These are phyloP conservation scores for Kryphioiulus occultus DNA, from an alignment of 2,888 invertebrate species.

Conservation along the genomic window DNA sequence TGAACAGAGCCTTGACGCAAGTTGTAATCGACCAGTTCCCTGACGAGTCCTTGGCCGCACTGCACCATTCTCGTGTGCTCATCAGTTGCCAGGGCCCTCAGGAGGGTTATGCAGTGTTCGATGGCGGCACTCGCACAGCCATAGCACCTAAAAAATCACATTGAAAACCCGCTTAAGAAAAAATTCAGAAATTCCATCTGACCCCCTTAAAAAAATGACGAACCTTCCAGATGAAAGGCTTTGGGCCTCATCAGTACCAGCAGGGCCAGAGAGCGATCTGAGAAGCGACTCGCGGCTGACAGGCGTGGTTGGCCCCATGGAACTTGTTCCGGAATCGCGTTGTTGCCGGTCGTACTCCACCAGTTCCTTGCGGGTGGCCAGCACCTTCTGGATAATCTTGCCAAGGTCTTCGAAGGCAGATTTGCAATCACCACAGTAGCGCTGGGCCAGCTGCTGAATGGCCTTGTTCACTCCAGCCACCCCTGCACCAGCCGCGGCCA, in stretches of 20 bases:
- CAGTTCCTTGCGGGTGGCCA: slow-evolving; percentile 88
- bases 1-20: slow-evolving; percentile 83
- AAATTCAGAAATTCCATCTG: background rate
- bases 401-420: slow-evolving; percentile 93
- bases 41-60: slow-evolving; percentile 84
- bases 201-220: slow-evolving; percentile 15
- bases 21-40: slow-evolving; percentile 89
- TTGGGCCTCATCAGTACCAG: slow-evolving; percentile 46
- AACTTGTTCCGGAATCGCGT: slow-evolving; percentile 8
- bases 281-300: slow-evolving; percentile 46
- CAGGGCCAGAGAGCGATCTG: slow-evolving; percentile 3
- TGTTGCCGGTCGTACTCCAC: slow-evolving; percentile 83
- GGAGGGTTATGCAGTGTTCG: slow-evolving; percentile 89
- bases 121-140: slow-evolving; percentile 82
- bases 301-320: slow-evolving; percentile 46
- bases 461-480: slow-evolving; percentile 79
- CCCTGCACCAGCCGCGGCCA: slow-evolving; percentile 64
- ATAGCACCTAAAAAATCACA: slow-evolving; percentile 62
- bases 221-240: slow-evolving; percentile 51
- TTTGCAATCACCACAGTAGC: slow-evolving; percentile 94
- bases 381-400: slow-evolving; percentile 78
- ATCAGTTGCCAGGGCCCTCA: slow-evolving; percentile 87
- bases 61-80: slow-evolving; percentile 76
- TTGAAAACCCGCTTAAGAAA: slow-evolving; percentile 44
- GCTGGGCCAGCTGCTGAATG: slow-evolving; percentile 92